Evolutionary conservation across 2,113 vertebrate species (phyloP), one percentile per base, ranked within the genome.

Genomic region (Grus americana): DNA sequence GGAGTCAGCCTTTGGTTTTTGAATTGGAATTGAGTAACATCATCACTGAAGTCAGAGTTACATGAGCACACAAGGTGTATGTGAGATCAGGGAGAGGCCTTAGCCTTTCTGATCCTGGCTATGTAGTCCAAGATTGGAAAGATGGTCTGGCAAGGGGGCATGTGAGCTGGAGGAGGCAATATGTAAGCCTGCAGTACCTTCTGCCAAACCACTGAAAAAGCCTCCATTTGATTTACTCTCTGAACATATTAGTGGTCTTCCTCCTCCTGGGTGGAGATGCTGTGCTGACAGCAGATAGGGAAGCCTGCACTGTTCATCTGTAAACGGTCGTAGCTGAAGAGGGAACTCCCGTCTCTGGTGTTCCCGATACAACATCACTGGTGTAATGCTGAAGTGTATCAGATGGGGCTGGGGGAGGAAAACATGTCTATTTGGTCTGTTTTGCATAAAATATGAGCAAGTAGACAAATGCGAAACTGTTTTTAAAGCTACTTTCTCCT

Each of bases 401-500:
- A 9, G 11, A 5, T 80, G 21, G 19, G 13, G 4, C 42, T 70
- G 30, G n/a, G 16, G 32, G 20, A 32, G 55, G 50, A 61, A 38
- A 65, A 21, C 15, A 1, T 47, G 65, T 57, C 17, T 57, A 1
- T 84, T 80, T 61, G 11, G 42, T 73, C 16, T 78, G 22, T 86
- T 74, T 47, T 82, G 34, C 16, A 34, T 72, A 47, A 75, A 79
- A n/a, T 65, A 59, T 14, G 34, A 65, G 49, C 34, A 54, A 79
- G 34, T 88, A 83, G 66, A 58, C 88, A 81, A 88, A 76, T 15
- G 9, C 44, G 30, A 88, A 96, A 89, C 67, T 83, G 52, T 88
- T 97, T 95, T 86, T 94, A 95, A 98, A 92, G 71, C 87, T 92
- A 7, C 70, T 85, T 80, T 88, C 32, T 95, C 66, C 80, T 97